These are phyloP conservation scores for Catostomus latipinnis DNA, from an alignment of 2,797 vertebrate species.

Conservation along the genomic window DNA sequence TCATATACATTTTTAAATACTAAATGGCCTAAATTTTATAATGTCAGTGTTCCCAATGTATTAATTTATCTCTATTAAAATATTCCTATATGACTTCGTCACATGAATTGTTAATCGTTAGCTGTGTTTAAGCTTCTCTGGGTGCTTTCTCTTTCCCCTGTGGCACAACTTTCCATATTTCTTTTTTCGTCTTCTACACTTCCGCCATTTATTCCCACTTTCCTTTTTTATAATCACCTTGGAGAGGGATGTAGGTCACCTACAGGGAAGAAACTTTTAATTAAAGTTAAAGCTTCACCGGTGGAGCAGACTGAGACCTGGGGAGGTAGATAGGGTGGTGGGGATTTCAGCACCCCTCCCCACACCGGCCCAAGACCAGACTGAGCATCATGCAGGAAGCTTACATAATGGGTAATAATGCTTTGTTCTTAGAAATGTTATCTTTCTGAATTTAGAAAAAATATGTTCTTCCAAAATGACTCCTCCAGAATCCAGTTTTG, in stretches of 20 bases:
- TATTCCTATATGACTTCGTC: too few species aligned
- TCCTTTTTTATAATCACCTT: slow-evolving; percentile 63
- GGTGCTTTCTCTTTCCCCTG: background rate
- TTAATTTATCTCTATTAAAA: too few species aligned
- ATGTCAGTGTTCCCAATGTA: too few species aligned
- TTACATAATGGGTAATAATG: slow-evolving; percentile 49
- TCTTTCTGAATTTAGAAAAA: slow-evolving; percentile 12
- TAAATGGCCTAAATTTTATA: too few species aligned
- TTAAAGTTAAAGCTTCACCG: slow-evolving; percentile 78
- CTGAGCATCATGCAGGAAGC: slow-evolving; percentile 46
- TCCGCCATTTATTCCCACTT: slow-evolving; percentile 29
- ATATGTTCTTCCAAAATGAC: slow-evolving; percentile 7
- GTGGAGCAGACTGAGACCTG: slow-evolving; percentile 61
- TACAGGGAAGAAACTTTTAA: slow-evolving; percentile 78
- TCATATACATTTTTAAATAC: too few species aligned
- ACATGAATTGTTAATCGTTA: background rate
- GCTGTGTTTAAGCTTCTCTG: background rate
- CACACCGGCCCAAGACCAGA: slow-evolving; percentile 29
- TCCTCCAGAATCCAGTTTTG: slow-evolving; percentile 4
- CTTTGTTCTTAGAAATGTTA: background rate
- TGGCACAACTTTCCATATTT: background rate
- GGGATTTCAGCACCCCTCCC: slow-evolving; percentile 17
- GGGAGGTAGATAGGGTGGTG: slow-evolving; percentile 19
- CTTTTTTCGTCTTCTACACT: slow-evolving; percentile 1
- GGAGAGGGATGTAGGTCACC: slow-evolving; percentile 68